These are phyloP conservation scores for Pseudochirops corinnae DNA, from an alignment of 2,797 vertebrate species.

Conservation along the genomic window DNA sequence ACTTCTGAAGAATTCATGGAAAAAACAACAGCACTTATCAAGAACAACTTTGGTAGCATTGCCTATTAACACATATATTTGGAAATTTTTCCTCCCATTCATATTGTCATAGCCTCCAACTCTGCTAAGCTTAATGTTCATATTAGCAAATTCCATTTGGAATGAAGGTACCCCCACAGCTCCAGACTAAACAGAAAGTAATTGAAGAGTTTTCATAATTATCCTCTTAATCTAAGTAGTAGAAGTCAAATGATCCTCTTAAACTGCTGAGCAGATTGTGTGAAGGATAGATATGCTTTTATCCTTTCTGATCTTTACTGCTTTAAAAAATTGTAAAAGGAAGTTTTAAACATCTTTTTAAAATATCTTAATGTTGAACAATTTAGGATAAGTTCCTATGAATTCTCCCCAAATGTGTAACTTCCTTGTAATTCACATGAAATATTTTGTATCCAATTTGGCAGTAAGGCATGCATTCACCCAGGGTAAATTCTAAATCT, in stretches of 20 bases:
- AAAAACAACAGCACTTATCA: neutral
- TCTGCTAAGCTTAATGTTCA: neutral
- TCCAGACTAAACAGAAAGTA: neutral
- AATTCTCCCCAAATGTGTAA: slow-evolving; percentile 66
- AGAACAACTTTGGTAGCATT: neutral
- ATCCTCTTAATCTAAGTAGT: neutral
- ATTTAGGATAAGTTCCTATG: slow-evolving; percentile 58
- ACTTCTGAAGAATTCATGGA: neutral
- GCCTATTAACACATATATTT: neutral
- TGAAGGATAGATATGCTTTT: neutral
- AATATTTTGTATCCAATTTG: slow-evolving; percentile 68
- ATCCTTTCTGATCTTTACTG: slow-evolving; percentile 21
- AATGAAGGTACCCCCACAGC: neutral
- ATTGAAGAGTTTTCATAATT: neutral
- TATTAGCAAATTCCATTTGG: neutral
- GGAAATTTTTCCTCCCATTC: neutral
- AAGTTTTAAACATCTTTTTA: slow-evolving; percentile 12
- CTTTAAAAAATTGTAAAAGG: slow-evolving; percentile 23
- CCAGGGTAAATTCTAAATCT: slow-evolving; percentile 73
- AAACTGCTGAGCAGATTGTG: neutral
- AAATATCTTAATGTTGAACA: slow-evolving; percentile 18
- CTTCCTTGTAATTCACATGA: slow-evolving; percentile 66
- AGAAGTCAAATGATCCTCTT: neutral
- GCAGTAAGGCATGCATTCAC: slow-evolving; percentile 54
- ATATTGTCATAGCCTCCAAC: neutral